Base-by-base conservation (phyloP, 2,113 vertebrate genomes). In the Clarias batrachus region DNA sequence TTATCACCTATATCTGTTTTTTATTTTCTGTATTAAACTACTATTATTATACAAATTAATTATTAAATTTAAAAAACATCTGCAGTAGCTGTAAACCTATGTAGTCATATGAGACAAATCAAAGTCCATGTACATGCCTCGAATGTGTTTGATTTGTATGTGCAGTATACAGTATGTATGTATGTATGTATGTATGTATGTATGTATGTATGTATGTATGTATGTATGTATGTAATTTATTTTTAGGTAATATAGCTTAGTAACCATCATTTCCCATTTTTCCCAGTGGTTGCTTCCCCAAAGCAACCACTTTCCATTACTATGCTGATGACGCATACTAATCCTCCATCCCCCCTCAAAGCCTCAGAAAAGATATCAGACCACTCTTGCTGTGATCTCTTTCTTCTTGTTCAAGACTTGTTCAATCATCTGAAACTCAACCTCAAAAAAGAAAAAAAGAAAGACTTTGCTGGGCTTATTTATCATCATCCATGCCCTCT, bases 1-100 rank as follows among this genome's bases (percentile, higher is more conserved):
- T 74, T 74, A 27, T 27, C 8, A 59, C 37, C 9, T 30, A 27
- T 57, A 30, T 57, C 8, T 41, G 30, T 73, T 62, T 17, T 65
- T 30, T 83, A 17, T 37, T 87, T 54, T 83, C 48, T 23, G 56
- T 30, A 74, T 84, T 73, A 60, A 84, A 74, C 70, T 3, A 21
- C 54, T 59, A 48, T 48, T 48, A 48, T 8, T 48, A 48, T 48
- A 54, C 30, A 84, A 84, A 41, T 84, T 60, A 56, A 59, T 74
- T 48, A 33, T 25, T 57, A 57, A 14, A 14, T 9, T 62, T 60
- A 23, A 37, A 30, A 56, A 82, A 19, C 19, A 82, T 52, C 2
- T 8, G 56, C 27, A 56, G 13, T 54, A 17, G 81, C 2, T 41
- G 19, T 12, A 30, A 62, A 33, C 41, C 2, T 78, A 0, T 2